Conservation (phyloP, 92 coral and sea anemone genomes). For the Palythoa grandis region DNA sequence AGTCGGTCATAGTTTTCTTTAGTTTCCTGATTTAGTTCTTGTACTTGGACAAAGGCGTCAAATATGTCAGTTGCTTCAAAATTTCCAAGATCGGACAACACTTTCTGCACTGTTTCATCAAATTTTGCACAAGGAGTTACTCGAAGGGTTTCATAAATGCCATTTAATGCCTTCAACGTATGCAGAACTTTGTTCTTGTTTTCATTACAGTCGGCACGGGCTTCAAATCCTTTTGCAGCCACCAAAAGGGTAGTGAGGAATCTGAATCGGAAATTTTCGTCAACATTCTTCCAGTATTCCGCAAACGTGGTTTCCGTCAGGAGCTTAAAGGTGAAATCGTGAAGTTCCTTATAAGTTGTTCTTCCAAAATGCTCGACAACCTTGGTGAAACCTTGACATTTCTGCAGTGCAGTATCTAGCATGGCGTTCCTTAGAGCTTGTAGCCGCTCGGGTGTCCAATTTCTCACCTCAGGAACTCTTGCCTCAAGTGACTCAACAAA, state of each 20-base stretch:
- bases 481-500: slow-evolving; percentile 44
- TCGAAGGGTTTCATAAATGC: slow-evolving; percentile 6
- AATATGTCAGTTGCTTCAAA: slow-evolving; percentile 11
- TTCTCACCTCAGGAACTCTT: slow-evolving; percentile 26
- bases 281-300: slow-evolving; percentile 26
- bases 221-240: background rate
- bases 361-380: background rate
- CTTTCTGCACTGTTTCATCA: background rate
- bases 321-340: slow-evolving; percentile 7
- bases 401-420: slow-evolving; percentile 54
- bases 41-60: slow-evolving; percentile 41
- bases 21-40: slow-evolving; percentile 3
- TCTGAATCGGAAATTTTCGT: background rate
- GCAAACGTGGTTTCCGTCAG: background rate
- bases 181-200: background rate
- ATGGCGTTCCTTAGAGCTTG: slow-evolving; percentile 28
- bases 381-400: background rate
- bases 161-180: background rate
- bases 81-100: background rate
- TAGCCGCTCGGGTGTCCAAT: slow-evolving; percentile 5
- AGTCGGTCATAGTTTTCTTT: slow-evolving; percentile 9
- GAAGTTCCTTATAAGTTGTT: slow-evolving; percentile 20
- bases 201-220: background rate
- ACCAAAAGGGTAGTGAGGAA: background rate
- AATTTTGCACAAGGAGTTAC: slow-evolving; percentile 16